Conservation (phyloP, 2,888 invertebrate genomes). For the Amblyteles armatorius region DNA sequence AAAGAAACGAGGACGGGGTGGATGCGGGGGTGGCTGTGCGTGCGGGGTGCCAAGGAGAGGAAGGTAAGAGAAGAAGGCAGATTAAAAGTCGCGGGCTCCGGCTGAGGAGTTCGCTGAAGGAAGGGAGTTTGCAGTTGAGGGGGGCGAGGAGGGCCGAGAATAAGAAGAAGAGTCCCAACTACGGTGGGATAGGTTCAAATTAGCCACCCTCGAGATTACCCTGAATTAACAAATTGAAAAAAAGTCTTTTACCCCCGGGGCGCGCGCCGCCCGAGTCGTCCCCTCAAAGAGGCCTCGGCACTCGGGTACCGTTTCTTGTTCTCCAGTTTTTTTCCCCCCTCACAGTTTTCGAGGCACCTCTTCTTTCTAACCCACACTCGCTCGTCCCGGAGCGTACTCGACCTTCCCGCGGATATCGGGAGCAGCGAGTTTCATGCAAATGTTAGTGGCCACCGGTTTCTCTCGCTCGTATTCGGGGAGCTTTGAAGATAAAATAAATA, state of each 20-base stretch:
- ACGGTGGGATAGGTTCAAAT: conserved; percentile 74
- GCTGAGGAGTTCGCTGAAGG: conserved; percentile 42
- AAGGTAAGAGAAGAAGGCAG: conserved; percentile 70
- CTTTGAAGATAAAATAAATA: conserved; percentile 60
- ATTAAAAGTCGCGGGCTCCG: conserved; percentile 76
- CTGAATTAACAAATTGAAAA: conserved; percentile 83
- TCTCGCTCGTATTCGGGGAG: conserved; percentile 54
- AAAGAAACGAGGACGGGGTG: conserved; percentile 17
- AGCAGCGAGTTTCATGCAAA: conserved; percentile 81
- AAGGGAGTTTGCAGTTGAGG: conserved; percentile 45
- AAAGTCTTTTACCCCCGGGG: conserved; percentile 74
- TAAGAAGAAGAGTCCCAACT: conserved; percentile 32
- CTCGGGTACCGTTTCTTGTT: conserved; percentile 55
- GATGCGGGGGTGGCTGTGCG: conserved; percentile 15
- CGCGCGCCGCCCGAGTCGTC: conserved; percentile 46
- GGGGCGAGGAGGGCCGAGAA: conserved; percentile 50
- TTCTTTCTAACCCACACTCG: neutral
- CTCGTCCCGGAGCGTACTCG: conserved; percentile 52
- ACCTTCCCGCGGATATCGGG: conserved; percentile 76
- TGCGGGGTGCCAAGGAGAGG: neutral
- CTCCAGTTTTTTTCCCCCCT: conserved; percentile 41
- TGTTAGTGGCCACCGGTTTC: conserved; percentile 74
- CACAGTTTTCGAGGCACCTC: conserved; percentile 46
- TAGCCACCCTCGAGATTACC: conserved; percentile 82
- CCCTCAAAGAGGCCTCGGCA: conserved; percentile 72